phyloP scores from a whole-genome alignment of 1,140 invertebrate species.

The Drosophila trapezifrons region DNA sequence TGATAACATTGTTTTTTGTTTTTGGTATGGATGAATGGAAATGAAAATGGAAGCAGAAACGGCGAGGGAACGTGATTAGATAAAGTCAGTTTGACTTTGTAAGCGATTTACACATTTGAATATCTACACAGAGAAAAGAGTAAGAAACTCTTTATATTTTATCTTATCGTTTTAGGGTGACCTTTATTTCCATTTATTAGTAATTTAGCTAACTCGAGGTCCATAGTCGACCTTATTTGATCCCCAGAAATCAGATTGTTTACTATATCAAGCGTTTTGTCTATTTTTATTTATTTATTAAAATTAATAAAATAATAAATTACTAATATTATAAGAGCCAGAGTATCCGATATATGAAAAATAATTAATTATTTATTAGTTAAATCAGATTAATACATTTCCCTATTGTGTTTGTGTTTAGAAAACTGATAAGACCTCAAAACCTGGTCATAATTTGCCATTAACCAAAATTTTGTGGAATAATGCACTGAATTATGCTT shows the following conservation, averaged over 20 bases:
- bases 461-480: constrained; percentile 10
- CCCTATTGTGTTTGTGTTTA: background rate
- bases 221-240: too few species aligned
- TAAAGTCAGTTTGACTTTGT: constrained; percentile 40
- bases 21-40: constrained; percentile 28
- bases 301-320: too few species aligned
- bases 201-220: too few species aligned
- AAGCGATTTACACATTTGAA: constrained; percentile 26
- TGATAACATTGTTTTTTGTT: constrained; percentile 38
- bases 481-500: constrained; percentile 15
- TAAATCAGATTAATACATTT: background rate
- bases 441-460: background rate
- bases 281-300: too few species aligned
- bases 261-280: too few species aligned
- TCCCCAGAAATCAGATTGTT: too few species aligned
- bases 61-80: constrained; percentile 42
- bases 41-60: constrained; percentile 17
- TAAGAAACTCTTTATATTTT: too few species aligned
- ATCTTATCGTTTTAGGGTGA: too few species aligned
- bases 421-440: constrained; percentile 2
- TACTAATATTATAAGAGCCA: too few species aligned
- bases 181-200: too few species aligned
- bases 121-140: background rate
- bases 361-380: too few species aligned
- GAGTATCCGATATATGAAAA: too few species aligned